A percentile compares a stretch with the other conserved stretches of the same genome.
Evolutionary conservation across 1,140 invertebrate genomes (phyloP).

Genomic region (Apis mellifera): DNA sequence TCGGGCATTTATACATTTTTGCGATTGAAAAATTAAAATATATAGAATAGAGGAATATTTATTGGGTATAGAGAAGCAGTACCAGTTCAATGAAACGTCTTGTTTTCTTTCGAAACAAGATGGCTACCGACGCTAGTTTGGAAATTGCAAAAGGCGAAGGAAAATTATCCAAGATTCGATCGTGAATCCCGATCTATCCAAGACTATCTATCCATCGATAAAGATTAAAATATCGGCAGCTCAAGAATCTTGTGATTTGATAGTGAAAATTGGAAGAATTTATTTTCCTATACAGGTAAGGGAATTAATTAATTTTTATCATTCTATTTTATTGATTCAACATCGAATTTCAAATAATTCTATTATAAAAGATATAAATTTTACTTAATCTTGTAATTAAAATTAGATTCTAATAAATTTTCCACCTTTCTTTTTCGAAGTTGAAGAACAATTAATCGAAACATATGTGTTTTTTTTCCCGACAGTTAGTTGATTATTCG

Average conservation of each 20-base stretch:
- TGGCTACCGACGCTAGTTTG: background rate
- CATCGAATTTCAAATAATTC: no score
- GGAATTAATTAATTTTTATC: background rate
- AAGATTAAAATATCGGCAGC: background rate
- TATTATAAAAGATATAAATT: background rate
- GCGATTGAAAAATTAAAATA: background rate
- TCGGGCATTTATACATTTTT: background rate
- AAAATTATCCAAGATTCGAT: background rate
- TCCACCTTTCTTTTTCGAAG: background rate
- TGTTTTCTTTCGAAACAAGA: background rate
- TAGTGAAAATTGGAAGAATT: background rate
- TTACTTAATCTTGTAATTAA: no score
- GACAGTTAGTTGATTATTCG: conserved; percentile 34
- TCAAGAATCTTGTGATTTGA: background rate
- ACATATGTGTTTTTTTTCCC: conserved; percentile 48
- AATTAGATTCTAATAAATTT: background rate
- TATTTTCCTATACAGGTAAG: conserved; percentile 16
- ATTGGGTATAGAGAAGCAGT: background rate
- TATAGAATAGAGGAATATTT: background rate
- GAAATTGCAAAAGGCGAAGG: background rate
- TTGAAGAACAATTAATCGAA: conserved; percentile 33
- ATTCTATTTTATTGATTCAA: no score
- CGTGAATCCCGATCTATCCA: background rate
- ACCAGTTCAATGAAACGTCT: background rate
- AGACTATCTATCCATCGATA: no score